Percentiles rank a stretch among this genome's conserved stretches.
Evolutionary conservation across 2,888 invertebrate species (phyloP).

Genomic region (Timandra comae): DNA sequence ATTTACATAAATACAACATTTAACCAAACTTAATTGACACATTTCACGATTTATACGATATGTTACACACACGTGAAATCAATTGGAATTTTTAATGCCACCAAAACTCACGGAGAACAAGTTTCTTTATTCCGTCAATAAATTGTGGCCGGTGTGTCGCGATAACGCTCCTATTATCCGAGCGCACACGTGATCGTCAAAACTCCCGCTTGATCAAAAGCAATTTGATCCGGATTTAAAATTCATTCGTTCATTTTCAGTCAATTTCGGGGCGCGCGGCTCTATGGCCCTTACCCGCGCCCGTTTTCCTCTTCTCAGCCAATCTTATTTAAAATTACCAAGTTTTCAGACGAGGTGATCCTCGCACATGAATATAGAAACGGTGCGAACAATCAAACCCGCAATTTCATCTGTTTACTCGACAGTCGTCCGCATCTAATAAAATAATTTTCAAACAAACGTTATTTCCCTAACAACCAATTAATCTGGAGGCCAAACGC

Average conservation of each 20-base stretch:
- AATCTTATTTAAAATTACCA: slow-evolving; percentile 24
- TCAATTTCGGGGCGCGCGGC: slow-evolving; percentile 18
- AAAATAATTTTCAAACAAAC: slow-evolving; percentile 27
- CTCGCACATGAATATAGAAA: slow-evolving; percentile 9
- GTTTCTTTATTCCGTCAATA: slow-evolving; percentile 18
- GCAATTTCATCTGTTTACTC: slow-evolving; percentile 14
- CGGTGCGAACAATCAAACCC: slow-evolving; percentile 7
- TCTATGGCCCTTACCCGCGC: slow-evolving; percentile 13
- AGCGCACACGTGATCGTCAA: slow-evolving; percentile 20
- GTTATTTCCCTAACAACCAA: slow-evolving; percentile 35
- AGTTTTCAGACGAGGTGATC: slow-evolving; percentile 14
- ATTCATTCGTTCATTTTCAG: slow-evolving; percentile 28
- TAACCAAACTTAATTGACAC: slow-evolving; percentile 72
- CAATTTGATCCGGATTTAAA: slow-evolving; percentile 27
- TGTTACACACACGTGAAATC: slow-evolving; percentile 37
- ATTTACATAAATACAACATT: slow-evolving; percentile 74
- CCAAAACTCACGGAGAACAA: slow-evolving; percentile 14
- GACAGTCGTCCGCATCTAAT: slow-evolving; percentile 11
- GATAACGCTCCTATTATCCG: slow-evolving; percentile 19
- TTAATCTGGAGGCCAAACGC: slow-evolving; percentile 33
- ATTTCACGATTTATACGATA: slow-evolving; percentile 67
- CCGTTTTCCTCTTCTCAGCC: slow-evolving; percentile 19
- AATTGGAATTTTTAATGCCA: slow-evolving; percentile 27
- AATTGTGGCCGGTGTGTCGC: slow-evolving; percentile 18
- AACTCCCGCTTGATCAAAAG: slow-evolving; percentile 23